Conservation (phyloP, 2,113 vertebrate genomes). For the Cairina moschata region DNA sequence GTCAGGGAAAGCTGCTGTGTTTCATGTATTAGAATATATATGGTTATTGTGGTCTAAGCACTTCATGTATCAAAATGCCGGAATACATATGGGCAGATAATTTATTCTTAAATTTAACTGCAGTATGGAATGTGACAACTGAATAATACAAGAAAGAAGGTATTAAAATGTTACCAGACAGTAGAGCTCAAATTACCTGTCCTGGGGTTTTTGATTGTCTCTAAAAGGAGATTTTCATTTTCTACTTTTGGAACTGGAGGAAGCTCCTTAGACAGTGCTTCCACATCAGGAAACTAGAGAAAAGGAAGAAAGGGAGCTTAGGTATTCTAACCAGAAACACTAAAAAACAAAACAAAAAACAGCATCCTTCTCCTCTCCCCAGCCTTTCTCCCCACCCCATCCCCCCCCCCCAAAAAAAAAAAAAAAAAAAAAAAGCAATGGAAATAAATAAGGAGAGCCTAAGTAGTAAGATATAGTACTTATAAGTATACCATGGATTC, state of each 20-base stretch:
- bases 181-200: neutral
- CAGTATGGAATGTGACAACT: neutral
- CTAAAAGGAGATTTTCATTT: neutral
- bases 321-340: neutral
- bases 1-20: neutral
- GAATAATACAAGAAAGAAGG: neutral
- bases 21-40: neutral
- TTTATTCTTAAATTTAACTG: neutral
- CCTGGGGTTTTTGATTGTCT: neutral
- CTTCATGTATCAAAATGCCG: neutral
- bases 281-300: constrained; percentile 72
- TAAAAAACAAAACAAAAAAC: neutral
- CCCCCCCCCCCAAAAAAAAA: too few relatives aligned
- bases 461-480: neutral
- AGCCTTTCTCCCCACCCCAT: too few relatives aligned
- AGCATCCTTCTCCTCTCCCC: fast-evolving
- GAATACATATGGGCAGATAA: neutral
- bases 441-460: neutral
- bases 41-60: neutral
- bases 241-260: constrained; percentile 67
- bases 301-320: neutral
- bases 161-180: neutral
- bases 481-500: neutral
- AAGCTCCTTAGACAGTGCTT: constrained; percentile 67
- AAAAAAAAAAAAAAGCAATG: neutral